Conservation (phyloP, 2,113 vertebrate genomes). For the Pseudorasbora parva region DNA sequence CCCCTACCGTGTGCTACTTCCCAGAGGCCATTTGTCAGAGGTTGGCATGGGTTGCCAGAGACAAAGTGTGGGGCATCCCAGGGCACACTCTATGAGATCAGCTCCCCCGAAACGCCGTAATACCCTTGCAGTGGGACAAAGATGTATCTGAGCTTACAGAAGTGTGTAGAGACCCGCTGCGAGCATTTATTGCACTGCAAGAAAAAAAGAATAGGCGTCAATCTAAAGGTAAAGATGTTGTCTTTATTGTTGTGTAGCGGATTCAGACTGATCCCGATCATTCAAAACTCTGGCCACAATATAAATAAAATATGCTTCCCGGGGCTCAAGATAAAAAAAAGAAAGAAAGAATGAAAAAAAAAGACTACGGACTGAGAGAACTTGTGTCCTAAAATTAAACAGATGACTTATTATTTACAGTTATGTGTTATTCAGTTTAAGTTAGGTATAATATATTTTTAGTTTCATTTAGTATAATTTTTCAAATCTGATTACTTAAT, state of each 20-base stretch:
- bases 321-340: too few species aligned
- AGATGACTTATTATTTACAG: too few species aligned
- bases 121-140: background rate
- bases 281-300: background rate
- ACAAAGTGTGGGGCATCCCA: background rate
- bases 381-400: too few species aligned
- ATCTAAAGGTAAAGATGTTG: background rate
- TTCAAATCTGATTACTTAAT: too few species aligned
- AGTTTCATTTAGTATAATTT: too few species aligned
- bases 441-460: too few species aligned
- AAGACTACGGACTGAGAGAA: too few species aligned
- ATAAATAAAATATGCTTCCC: background rate
- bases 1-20: slow-evolving; percentile 21
- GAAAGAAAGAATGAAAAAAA: too few species aligned
- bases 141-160: background rate
- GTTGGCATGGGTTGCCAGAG: slow-evolving; percentile 33
- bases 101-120: background rate
- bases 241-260: background rate
- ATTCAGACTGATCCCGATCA: background rate
- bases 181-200: background rate
- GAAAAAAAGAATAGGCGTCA: background rate
- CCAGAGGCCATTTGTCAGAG: slow-evolving; percentile 51
- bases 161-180: background rate
- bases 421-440: too few species aligned
- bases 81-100: slow-evolving; percentile 51